These are phyloP conservation scores for Rhinolophus sinicus DNA, from an alignment of 2,113 vertebrate genomes.

Conservation along the genomic window DNA sequence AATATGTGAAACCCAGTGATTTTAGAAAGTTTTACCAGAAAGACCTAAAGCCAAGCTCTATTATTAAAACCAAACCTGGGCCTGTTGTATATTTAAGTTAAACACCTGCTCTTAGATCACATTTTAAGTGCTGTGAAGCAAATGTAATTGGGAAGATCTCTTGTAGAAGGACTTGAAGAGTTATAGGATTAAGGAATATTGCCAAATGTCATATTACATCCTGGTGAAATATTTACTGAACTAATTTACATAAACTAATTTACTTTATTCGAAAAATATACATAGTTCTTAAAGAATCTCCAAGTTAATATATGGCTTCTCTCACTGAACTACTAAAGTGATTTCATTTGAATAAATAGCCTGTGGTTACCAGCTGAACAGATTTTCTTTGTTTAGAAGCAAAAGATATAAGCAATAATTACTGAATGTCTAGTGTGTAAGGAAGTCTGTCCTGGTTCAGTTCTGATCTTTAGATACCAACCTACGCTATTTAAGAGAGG, in stretches of 20 bases:
- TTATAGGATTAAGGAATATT: not conserved
- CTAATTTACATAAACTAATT: not conserved
- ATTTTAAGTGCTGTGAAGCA: not conserved
- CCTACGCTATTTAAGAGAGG: not conserved
- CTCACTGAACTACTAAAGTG: not conserved
- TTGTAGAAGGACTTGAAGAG: not conserved
- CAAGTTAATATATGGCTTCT: not conserved
- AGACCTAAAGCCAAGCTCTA: not conserved
- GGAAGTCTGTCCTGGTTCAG: not conserved
- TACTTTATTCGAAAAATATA: not conserved
- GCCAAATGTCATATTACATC: not conserved
- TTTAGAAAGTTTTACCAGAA: not conserved
- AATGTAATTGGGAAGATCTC: not conserved
- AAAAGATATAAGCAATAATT: not conserved
- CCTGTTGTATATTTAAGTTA: not conserved
- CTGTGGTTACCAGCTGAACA: not conserved
- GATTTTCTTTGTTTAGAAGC: not conserved
- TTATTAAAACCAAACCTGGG: not conserved
- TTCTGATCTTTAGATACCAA: not conserved
- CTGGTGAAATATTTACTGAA: not conserved
- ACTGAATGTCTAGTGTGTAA: not conserved
- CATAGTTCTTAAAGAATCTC: not conserved
- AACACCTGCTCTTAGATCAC: not conserved
- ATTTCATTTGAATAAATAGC: not conserved
- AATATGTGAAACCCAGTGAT: not conserved